A percentile compares a stretch with the other conserved stretches of the same genome.
Evolutionary conservation across 2,113 vertebrate species (phyloP).

Genomic region (Capreolus pygargus): DNA sequence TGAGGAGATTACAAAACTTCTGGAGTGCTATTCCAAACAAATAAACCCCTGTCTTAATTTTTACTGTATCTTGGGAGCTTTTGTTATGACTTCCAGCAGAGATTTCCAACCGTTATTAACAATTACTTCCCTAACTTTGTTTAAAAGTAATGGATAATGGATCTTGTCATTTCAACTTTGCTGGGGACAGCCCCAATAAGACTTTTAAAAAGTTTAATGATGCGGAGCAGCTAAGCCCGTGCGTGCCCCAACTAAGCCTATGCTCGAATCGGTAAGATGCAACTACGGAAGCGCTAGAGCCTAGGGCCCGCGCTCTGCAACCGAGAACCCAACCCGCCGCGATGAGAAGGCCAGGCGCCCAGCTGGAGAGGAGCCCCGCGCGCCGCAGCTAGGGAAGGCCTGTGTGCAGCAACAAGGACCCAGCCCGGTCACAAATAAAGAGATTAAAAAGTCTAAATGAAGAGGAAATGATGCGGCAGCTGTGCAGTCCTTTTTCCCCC

Average conservation of each 20-base stretch:
- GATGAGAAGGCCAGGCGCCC: rapidly evolving
- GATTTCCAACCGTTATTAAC: background rate
- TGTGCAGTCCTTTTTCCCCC: rapidly evolving
- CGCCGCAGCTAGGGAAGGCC: background rate
- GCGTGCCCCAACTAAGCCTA: background rate
- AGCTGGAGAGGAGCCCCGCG: rapidly evolving
- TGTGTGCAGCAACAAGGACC: background rate
- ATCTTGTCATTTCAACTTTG: background rate
- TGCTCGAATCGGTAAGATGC: background rate
- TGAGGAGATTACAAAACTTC: background rate
- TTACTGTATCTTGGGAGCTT: background rate
- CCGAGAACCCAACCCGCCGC: background rate
- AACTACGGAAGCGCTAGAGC: background rate
- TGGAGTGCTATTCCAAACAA: background rate
- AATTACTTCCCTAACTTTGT: background rate
- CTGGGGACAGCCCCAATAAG: background rate
- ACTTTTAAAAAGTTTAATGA: background rate
- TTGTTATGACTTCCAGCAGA: background rate
- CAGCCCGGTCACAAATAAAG: background rate
- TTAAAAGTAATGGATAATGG: background rate
- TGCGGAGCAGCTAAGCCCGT: background rate
- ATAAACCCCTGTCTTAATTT: conserved; percentile 4
- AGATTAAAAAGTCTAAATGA: background rate
- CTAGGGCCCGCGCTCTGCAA: background rate
- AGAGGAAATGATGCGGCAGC: background rate